Conservation (phyloP, 2,797 vertebrate genomes). For the Parotocinclus haroldoi region DNA sequence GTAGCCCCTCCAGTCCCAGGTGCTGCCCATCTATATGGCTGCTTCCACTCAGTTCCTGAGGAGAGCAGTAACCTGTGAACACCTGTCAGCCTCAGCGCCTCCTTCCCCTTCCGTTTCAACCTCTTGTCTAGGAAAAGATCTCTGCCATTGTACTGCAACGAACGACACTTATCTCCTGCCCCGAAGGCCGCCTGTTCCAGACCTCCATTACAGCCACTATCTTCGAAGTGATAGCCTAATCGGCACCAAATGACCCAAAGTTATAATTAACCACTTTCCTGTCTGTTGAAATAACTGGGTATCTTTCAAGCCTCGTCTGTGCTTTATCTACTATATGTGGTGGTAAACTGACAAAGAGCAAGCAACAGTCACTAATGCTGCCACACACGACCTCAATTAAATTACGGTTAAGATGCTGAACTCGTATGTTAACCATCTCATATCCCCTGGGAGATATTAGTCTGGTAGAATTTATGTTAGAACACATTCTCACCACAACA, state of each 20-base stretch:
- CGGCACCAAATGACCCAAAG: conserved; percentile 53
- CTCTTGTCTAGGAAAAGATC: conserved; percentile 49
- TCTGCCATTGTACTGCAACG: conserved; percentile 29
- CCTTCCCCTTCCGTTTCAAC: conserved; percentile 47
- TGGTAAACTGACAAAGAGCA: no score
- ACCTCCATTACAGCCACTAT: conserved; percentile 44
- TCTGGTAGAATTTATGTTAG: background rate
- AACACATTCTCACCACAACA: conserved; percentile 79
- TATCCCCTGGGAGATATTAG: background rate
- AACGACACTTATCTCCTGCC: conserved; percentile 53
- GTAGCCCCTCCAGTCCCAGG: conserved; percentile 10
- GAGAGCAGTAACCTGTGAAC: conserved; percentile 60
- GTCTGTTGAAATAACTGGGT: conserved; percentile 31
- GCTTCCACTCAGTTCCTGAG: conserved; percentile 44
- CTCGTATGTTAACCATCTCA: background rate
- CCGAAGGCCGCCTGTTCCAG: conserved; percentile 38
- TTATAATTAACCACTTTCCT: conserved; percentile 65
- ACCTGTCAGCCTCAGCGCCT: conserved; percentile 62
- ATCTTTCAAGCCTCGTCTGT: no score
- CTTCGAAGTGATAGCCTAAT: conserved; percentile 65
- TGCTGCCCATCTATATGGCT: conserved; percentile 69
- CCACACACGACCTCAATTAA: no score
- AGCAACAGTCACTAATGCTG: no score
- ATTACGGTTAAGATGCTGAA: no score
- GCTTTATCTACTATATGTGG: no score